Conservation (phyloP, 2,113 vertebrate genomes). For the Catharus fuscescens region DNA sequence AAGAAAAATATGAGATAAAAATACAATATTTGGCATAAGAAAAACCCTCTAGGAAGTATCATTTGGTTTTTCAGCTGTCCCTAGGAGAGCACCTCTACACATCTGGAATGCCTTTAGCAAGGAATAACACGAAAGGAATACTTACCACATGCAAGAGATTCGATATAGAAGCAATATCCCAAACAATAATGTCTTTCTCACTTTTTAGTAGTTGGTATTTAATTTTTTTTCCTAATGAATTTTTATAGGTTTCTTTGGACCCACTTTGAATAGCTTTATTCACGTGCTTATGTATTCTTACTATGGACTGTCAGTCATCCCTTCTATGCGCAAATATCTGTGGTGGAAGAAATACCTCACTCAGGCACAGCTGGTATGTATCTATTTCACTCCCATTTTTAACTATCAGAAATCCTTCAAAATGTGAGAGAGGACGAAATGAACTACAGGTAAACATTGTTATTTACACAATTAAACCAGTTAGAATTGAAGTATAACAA, state of each 20-base stretch:
- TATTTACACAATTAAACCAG: not conserved
- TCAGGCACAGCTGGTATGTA: conserved; percentile 85
- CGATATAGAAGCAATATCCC: not conserved
- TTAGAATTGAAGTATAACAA: not conserved
- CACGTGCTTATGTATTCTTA: conserved; percentile 91
- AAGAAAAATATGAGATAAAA: not conserved
- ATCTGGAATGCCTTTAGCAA: not conserved
- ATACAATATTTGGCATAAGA: not conserved
- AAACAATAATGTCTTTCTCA: not conserved
- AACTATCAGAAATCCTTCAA: not conserved
- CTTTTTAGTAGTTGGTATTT: not conserved
- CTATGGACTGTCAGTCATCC: conserved; percentile 86
- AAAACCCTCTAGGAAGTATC: not conserved
- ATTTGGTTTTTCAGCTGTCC: not conserved
- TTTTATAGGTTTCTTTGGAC: conserved; percentile 86
- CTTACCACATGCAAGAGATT: not conserved
- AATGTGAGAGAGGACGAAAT: not conserved
- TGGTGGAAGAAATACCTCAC: conserved; percentile 94
- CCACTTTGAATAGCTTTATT: conserved; percentile 89
- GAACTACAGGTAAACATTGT: not conserved
- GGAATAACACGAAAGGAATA: not conserved
- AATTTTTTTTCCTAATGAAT: not conserved
- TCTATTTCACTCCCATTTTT: not conserved
- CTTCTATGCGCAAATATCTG: conserved; percentile 86
- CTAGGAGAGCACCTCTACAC: not conserved